Evolutionary conservation across 2,797 vertebrate species (phyloP), one percentile per base, ranked within the genome.

Genomic region (Helostoma temminkii): DNA sequence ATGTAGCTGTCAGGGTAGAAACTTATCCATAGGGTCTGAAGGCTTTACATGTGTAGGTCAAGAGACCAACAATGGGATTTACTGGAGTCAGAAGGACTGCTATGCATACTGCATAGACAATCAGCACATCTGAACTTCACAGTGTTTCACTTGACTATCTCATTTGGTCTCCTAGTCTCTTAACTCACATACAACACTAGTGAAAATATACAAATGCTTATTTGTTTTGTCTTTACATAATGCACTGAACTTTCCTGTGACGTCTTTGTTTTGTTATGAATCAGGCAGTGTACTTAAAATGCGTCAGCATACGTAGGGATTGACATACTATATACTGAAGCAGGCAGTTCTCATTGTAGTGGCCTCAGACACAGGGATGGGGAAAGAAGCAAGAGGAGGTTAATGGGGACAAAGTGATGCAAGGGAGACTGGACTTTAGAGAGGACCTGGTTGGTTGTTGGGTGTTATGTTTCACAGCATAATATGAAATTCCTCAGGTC

Each of bases 391-490:
- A 1, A 34, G 5, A 26, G 18, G 32, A 37, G 55, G 21, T 49
- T 24, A 47, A 52, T 49, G 42, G 47, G 9, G 22, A 30, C 24
- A 43, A 9, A 26, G 56, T 56, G 69, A 74, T 67, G 45, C 73
- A 61, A 83, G 19, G 30, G 18, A 28, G 10, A 43, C 11, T 4
- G 2, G 5, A 2, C 12, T 12, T 41, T 52, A 26, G 32, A 58
- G 3, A 32, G 43, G 22, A 18, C 30, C 39, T 24, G 66, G 59
- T 63, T 75, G 60, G 54, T 81, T 74, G 77, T 90, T 90, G 79
- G 83, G 85, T 87, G 86, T 78, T 75, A 91, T 83, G 82, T 92
- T 90, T 86, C 86, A 72, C 87, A 86, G 81, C 62, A 91, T 70
- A 64, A 83, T 79, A 76, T 54, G 75, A 91, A 87, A 93, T 93